Conservation (phyloP, 2,113 vertebrate species). For the Microcebus tavaratra region DNA sequence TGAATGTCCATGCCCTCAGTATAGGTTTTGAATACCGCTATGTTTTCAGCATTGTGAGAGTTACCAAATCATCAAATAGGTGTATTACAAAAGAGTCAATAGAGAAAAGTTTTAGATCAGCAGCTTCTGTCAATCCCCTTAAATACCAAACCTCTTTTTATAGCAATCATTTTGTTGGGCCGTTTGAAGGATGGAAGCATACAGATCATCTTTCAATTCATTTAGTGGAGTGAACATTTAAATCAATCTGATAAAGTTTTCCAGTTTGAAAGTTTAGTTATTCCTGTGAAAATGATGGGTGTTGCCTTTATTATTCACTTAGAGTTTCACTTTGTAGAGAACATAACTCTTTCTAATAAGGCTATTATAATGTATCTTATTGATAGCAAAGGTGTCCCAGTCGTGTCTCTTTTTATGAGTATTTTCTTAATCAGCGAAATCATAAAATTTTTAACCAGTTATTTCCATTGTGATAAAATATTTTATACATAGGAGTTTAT, state of each 20-base stretch:
- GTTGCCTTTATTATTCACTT: slow-evolving; percentile 37
- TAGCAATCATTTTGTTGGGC: background rate
- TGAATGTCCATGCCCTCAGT: background rate
- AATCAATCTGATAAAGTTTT: background rate
- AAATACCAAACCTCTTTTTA: background rate
- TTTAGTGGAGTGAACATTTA: slow-evolving; percentile 48
- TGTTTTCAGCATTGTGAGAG: background rate
- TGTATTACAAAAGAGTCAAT: background rate
- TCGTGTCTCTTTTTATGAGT: background rate
- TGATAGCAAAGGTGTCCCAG: background rate
- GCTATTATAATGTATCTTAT: background rate
- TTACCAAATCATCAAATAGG: background rate
- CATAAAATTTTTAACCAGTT: background rate
- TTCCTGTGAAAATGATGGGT: background rate
- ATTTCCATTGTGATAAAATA: slow-evolving; percentile 23
- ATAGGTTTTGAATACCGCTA: background rate
- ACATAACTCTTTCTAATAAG: slow-evolving; percentile 21
- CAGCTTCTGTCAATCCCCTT: background rate
- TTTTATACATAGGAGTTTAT: slow-evolving; percentile 14
- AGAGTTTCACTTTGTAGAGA: slow-evolving; percentile 11
- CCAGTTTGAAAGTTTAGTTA: slow-evolving; percentile 25
- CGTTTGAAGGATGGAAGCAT: background rate
- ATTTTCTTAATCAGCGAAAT: slow-evolving; percentile 49
- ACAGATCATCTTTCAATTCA: background rate
- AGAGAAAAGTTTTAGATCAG: background rate